These are phyloP conservation scores for Casuarius casuarius DNA, from an alignment of 2,113 vertebrate genomes.

Conservation along the genomic window DNA sequence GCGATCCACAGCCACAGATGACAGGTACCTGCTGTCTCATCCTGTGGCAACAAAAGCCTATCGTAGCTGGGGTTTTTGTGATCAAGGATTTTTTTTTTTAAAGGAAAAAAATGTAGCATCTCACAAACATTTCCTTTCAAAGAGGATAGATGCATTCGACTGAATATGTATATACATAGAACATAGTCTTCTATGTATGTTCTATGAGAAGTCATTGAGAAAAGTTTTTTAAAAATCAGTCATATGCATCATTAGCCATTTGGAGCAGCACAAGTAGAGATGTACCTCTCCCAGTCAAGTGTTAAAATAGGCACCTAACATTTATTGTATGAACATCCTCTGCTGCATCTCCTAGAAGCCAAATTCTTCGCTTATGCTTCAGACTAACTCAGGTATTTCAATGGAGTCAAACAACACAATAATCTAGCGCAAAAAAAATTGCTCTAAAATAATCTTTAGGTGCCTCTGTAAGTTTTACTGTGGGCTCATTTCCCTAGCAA, in stretches of 20 bases:
- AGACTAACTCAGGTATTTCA: not conserved
- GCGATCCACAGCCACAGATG: too few relatives aligned
- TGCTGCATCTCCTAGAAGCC: not conserved
- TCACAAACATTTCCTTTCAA: not conserved
- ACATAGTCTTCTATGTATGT: too few relatives aligned
- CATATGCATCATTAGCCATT: not conserved
- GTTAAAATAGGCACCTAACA: not conserved
- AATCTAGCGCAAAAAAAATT: not conserved
- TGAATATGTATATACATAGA: too few relatives aligned
- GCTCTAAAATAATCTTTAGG: not conserved
- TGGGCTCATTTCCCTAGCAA: not conserved
- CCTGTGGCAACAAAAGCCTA: not conserved
- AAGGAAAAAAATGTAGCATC: too few relatives aligned
- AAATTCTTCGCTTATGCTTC: not conserved
- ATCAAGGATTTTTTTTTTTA: too few relatives aligned
- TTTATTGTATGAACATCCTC: not conserved
- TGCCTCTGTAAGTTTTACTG: not conserved
- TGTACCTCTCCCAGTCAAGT: not conserved
- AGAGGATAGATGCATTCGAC: not conserved
- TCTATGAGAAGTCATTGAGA: not conserved
- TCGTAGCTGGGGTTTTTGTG: too few relatives aligned
- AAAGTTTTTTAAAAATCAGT: not conserved
- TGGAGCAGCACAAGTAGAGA: not conserved
- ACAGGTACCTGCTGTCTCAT: too few relatives aligned
- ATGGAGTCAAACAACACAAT: not conserved